Base-by-base conservation (phyloP, 2,888 invertebrate species). In the Phoronis australis region DNA sequence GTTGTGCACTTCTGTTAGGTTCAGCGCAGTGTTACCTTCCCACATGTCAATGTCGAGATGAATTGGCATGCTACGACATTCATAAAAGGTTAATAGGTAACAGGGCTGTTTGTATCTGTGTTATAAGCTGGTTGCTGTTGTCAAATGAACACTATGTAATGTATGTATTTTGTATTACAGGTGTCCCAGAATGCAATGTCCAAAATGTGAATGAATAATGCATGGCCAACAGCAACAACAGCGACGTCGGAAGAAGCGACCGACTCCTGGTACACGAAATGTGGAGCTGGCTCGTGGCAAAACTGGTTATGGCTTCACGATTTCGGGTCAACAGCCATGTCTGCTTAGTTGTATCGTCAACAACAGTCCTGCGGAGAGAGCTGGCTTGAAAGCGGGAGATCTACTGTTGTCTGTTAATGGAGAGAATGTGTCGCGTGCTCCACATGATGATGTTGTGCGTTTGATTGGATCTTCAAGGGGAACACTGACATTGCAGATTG, bases 251-350 rank as follows among this genome's bases (percentile, higher is more conserved):
- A 86, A 86, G 78, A 86, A 86, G 77, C 80, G 85, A 45, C 83
- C 84, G 21, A 84, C 85, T 66, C 85, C 85, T 70, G 85, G 88
- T 35, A 85, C 89, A 55, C 83, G 88, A 57, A 86, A 87, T 22
- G 88, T 94, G 47, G 90, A 94, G 67, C 86, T 95, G 38, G 83
- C 85, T 6, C 82, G 94, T 56, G 92, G 94, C 2, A 83, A 84
- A 52, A 88, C 88, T 66, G 95, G 95, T 6, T 96, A 92, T 74
- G 95, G 96, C n/a, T 96, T 96, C 73, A 96, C 95, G 22, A 94
- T 96, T 69, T 93, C 94, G 1, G 95, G 95, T 2, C 94, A 96
- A 75, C 87, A 92, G 70, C 95, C 96, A 0, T 96, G 95, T 74
- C 89, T 94, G 56, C 82, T 96, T 50, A 92, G 93, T 45, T 93